These are phyloP conservation scores for Conops quadrifasciatus DNA, from an alignment of 2,888 invertebrate species.

Conservation along the genomic window DNA sequence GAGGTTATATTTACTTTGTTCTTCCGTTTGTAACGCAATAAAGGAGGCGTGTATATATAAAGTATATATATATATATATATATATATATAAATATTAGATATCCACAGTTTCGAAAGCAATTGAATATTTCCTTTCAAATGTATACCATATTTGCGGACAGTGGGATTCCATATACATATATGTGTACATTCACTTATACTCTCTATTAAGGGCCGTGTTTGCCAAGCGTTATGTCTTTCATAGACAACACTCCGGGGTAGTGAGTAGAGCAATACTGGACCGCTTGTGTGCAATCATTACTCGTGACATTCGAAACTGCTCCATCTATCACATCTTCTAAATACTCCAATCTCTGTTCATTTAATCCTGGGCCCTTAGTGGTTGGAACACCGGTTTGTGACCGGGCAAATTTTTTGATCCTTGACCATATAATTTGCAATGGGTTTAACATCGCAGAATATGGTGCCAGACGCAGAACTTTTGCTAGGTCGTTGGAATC, in stretches of 20 bases:
- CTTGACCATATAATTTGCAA: slow-evolving; percentile 25
- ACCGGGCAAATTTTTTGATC: slow-evolving; percentile 10
- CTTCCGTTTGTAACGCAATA: too few relatives aligned
- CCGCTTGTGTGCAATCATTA: slow-evolving; percentile 8
- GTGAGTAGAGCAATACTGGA: slow-evolving; percentile 6
- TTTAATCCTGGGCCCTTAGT: background rate
- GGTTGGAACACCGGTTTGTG: background rate
- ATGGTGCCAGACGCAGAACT: slow-evolving; percentile 25
- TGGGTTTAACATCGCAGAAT: slow-evolving; percentile 29
- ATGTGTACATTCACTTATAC: too few relatives aligned
- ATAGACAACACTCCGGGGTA: background rate
- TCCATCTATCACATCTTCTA: slow-evolving; percentile 11
- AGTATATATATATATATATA: too few relatives aligned
- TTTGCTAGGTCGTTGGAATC: background rate
- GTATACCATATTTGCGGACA: too few relatives aligned
- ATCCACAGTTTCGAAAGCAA: too few relatives aligned
- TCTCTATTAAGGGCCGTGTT: too few relatives aligned
- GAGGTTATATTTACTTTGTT: too few relatives aligned
- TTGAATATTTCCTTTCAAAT: too few relatives aligned
- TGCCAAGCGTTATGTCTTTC: slow-evolving; percentile 16
- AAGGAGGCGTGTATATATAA: too few relatives aligned
- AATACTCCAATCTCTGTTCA: slow-evolving; percentile 9
- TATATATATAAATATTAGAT: too few relatives aligned
- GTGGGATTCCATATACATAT: too few relatives aligned
- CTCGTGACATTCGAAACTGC: slow-evolving; percentile 5